Conservation (phyloP, 2,113 vertebrate genomes). For the Dromas ardeola region DNA sequence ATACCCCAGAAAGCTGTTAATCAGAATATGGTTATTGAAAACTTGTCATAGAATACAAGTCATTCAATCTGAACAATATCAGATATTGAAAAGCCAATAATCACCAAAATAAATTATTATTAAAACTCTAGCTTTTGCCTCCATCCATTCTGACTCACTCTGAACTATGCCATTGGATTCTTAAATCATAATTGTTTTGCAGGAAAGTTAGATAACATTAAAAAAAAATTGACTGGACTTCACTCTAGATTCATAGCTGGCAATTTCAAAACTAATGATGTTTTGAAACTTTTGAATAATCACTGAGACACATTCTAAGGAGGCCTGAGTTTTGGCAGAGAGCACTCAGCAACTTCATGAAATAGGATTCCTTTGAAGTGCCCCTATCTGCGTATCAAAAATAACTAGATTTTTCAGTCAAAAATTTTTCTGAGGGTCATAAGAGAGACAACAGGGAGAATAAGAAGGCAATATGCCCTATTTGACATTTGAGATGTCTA, state of each 20-base stretch:
- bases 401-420: neutral
- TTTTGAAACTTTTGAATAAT: neutral
- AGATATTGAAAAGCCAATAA: slow-evolving; percentile 3
- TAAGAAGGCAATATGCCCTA: neutral
- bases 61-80: neutral
- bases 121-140: neutral
- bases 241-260: neutral
- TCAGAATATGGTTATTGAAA: neutral
- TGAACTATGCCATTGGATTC: neutral
- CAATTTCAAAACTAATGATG: neutral
- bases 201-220: neutral
- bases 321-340: neutral
- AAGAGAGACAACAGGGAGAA: neutral
- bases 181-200: neutral
- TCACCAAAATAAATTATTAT: neutral
- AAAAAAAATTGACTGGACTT: neutral
- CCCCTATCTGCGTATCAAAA: accelerated
- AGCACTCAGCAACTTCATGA: neutral
- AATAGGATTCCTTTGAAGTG: neutral
- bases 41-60: neutral
- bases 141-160: neutral
- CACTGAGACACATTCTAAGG: neutral
- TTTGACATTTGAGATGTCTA: neutral
- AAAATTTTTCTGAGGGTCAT: neutral
- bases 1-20: neutral